Percentiles rank a stretch among this genome's conserved stretches.
These are phyloP conservation scores for Tragopan temminckii DNA, from an alignment of 2,797 vertebrate genomes.

Conservation along the genomic window DNA sequence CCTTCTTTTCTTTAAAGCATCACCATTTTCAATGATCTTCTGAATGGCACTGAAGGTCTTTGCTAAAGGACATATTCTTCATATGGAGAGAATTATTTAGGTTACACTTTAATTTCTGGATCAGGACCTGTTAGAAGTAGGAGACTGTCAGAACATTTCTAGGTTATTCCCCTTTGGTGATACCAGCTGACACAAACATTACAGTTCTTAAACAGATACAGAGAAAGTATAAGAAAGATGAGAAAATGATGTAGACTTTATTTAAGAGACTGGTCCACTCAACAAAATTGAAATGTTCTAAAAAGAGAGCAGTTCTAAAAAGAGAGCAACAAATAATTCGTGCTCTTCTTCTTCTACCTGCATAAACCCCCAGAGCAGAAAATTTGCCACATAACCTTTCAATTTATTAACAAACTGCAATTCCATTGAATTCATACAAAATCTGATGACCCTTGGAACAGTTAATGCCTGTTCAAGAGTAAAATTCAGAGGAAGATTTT, in stretches of 20 bases:
- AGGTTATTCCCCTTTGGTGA: neutral
- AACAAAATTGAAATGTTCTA: neutral
- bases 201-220: neutral
- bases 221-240: neutral
- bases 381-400: neutral
- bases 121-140: neutral
- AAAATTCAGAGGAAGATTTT: neutral
- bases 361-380: neutral
- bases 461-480: neutral
- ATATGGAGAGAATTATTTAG: neutral
- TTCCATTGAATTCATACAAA: neutral
- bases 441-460: neutral
- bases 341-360: neutral
- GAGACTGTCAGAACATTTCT: neutral
- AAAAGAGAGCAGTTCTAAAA: neutral
- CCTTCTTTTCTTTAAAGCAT: too few species aligned
- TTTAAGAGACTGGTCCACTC: neutral
- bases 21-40: too few species aligned
- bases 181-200: neutral
- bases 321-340: neutral
- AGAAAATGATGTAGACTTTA: neutral
- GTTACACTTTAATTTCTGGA: too few species aligned
- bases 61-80: too few species aligned
- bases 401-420: neutral
- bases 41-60: too few species aligned